Conservation (phyloP, 2,113 vertebrate species). For the Theristicus caerulescens region DNA sequence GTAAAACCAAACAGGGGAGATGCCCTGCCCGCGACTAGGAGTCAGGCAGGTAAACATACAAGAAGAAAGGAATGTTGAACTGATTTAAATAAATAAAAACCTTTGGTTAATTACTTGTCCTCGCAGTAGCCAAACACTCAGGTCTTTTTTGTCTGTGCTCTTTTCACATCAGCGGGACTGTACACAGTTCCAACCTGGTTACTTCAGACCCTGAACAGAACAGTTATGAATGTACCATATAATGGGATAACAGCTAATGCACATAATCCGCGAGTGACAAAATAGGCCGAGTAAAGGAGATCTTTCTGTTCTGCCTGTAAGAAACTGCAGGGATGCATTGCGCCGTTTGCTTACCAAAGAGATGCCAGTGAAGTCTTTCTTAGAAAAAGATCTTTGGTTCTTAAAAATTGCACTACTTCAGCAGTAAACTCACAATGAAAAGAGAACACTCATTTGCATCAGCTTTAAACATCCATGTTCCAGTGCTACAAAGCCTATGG, state of each 20-base stretch:
- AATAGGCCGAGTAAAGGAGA: constrained; percentile 19
- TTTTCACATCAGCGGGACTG: not conserved
- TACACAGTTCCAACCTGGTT: not conserved
- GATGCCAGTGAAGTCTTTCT: constrained; percentile 56
- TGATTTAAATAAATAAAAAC: not conserved
- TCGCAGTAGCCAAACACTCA: not conserved
- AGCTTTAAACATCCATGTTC: constrained; percentile 42
- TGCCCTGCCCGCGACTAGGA: not conserved
- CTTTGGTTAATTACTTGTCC: not conserved
- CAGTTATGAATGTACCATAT: constrained; percentile 69
- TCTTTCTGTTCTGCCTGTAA: constrained; percentile 47
- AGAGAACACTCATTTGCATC: constrained; percentile 65
- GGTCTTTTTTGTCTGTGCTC: not conserved
- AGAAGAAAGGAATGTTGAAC: not conserved
- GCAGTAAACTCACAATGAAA: constrained; percentile 50
- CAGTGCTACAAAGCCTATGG: constrained; percentile 43
- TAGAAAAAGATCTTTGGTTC: constrained; percentile 61
- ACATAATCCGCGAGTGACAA: constrained; percentile 75
- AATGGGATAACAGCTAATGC: constrained; percentile 79
- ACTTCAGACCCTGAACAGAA: constrained; percentile 66
- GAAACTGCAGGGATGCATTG: constrained; percentile 59
- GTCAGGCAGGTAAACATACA: not conserved
- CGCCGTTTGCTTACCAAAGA: constrained; percentile 51
- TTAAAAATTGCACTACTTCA: constrained; percentile 55
- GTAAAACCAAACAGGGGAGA: not conserved